A percentile compares a stretch with the other conserved stretches of the same genome.
Evolutionary conservation across 2,797 vertebrate species (phyloP).

Genomic region (Loriculus beryllinus): DNA sequence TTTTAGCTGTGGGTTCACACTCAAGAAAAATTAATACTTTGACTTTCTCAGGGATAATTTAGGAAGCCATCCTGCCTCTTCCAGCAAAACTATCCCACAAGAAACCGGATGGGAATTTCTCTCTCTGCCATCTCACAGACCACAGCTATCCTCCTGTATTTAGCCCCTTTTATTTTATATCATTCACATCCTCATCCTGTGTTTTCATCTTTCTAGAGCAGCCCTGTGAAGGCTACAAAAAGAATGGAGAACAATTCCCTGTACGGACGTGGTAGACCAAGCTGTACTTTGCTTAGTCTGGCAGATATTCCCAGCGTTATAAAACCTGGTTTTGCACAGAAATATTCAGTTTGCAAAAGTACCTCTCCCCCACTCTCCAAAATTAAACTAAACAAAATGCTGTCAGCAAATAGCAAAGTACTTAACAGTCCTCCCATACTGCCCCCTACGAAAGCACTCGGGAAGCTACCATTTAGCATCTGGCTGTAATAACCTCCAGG

Average conservation of each 20-base stretch:
- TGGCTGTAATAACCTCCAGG: background rate
- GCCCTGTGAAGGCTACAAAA: background rate
- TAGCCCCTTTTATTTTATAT: background rate
- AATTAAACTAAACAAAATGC: background rate
- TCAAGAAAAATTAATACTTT: background rate
- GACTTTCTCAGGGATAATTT: background rate
- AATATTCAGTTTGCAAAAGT: background rate
- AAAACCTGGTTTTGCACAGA: background rate
- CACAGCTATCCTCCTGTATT: background rate
- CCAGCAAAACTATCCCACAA: slow-evolving; percentile 16
- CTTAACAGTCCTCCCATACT: background rate
- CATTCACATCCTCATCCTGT: background rate
- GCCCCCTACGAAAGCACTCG: background rate
- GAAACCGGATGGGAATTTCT: slow-evolving; percentile 17
- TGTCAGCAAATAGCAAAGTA: background rate
- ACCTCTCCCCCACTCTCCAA: background rate
- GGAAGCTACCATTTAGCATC: slow-evolving; percentile 8
- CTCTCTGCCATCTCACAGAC: background rate
- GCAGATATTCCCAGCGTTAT: background rate
- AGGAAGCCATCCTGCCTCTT: background rate
- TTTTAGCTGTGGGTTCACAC: background rate
- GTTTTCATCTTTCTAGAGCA: background rate
- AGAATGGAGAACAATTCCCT: background rate
- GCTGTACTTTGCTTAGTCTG: slow-evolving; percentile 3
- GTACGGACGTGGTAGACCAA: background rate